Percentiles rank a stretch among this genome's conserved stretches.
Evolutionary conservation across 53 echinoderm and acorn worm species (phyloP).

Genomic region (Holothuria scabra): DNA sequence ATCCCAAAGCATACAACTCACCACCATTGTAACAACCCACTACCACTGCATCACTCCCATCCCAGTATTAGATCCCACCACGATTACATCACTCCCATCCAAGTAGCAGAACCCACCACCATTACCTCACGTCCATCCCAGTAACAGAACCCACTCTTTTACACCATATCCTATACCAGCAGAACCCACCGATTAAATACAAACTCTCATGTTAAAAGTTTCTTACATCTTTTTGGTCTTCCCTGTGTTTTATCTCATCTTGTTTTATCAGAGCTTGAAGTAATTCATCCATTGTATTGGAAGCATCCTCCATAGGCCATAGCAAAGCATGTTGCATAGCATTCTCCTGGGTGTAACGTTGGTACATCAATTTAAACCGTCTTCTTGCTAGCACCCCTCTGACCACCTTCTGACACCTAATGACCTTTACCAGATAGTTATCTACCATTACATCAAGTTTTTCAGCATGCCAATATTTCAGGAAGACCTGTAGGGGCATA

Average conservation of each 20-base stretch:
- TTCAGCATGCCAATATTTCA: constrained; percentile 97
- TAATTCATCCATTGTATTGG: neutral
- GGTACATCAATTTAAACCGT: constrained; percentile 43
- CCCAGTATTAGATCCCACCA: no score
- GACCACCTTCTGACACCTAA: constrained; percentile 79
- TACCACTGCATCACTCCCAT: no score
- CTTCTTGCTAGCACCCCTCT: constrained; percentile 77
- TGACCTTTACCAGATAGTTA: constrained; percentile 60
- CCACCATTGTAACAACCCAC: no score
- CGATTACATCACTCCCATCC: no score
- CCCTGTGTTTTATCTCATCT: constrained; percentile 33
- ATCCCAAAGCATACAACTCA: no score
- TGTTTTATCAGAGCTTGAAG: neutral
- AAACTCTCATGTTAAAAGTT: neutral
- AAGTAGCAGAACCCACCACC: no score
- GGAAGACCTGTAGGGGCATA: constrained; percentile 44
- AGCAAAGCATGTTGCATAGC: constrained; percentile 12
- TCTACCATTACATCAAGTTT: constrained; percentile 89
- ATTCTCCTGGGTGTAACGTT: constrained; percentile 27
- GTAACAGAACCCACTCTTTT: no score
- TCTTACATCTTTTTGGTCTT: constrained; percentile 39
- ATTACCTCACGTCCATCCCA: no score
- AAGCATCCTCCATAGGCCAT: constrained; percentile 30
- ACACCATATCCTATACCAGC: no score
- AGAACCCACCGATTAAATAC: no score